Evolutionary conservation across 2,888 invertebrate species (phyloP).

Genomic region (Lithophane ornitopus): DNA sequence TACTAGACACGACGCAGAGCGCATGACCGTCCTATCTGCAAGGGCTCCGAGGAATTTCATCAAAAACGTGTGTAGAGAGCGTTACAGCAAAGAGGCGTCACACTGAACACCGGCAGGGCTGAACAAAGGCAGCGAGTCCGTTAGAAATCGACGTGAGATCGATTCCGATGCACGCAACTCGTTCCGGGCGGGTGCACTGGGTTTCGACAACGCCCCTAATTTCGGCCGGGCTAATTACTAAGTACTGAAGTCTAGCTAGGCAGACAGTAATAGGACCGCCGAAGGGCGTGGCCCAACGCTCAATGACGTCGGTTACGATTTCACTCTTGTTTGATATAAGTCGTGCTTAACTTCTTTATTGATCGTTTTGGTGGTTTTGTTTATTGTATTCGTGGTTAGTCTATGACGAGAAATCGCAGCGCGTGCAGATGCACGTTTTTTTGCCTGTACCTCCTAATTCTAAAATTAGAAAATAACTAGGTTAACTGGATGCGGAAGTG

Average conservation of each 20-base stretch:
- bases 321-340: constrained; percentile 19
- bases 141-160: constrained; percentile 60
- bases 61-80: not conserved
- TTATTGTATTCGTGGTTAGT: constrained; percentile 5
- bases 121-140: constrained; percentile 28
- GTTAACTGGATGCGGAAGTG: constrained; percentile 35
- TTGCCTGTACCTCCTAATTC: constrained; percentile 3
- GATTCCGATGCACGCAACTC: constrained; percentile 60
- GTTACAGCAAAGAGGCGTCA: constrained; percentile 13
- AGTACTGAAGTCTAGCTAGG: constrained; percentile 17
- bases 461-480: constrained; percentile 37
- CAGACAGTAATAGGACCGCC: constrained; percentile 23
- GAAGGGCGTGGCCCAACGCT: constrained; percentile 54
- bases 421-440: not conserved
- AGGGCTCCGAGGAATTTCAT: constrained; percentile 26
- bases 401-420: constrained; percentile 1
- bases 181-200: constrained; percentile 46
- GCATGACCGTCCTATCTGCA: constrained; percentile 30
- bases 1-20: constrained; percentile 13
- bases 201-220: constrained; percentile 50
- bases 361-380: not conserved
- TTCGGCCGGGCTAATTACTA: constrained; percentile 49
- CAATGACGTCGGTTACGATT: constrained; percentile 31
- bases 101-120: not conserved
- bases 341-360: constrained; percentile 22